Percentiles rank a stretch among this genome's conserved stretches.
These are phyloP conservation scores for Coecobrya sp. DNA, from an alignment of 2,888 invertebrate species.

Conservation along the genomic window DNA sequence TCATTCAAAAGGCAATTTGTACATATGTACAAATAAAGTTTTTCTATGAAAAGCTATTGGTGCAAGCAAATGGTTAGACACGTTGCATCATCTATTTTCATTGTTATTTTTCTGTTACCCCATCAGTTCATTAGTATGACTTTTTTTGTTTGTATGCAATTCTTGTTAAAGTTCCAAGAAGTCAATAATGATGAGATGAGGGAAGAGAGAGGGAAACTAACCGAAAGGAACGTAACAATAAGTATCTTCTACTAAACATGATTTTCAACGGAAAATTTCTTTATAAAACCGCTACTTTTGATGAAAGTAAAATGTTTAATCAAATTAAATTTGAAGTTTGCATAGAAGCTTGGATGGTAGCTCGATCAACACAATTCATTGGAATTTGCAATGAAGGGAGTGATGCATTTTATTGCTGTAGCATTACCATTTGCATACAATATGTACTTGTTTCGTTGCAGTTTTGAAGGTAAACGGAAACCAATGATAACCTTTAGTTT, in stretches of 20 bases:
- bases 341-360: not conserved
- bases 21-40: too few relatives aligned
- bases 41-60: not conserved
- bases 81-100: conserved; percentile 1
- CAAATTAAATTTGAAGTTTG: too few relatives aligned
- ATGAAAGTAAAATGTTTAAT: too few relatives aligned
- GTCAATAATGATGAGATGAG: not conserved
- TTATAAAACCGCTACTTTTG: too few relatives aligned
- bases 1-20: not conserved
- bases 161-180: conserved; percentile 38
- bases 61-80: conserved; percentile 28
- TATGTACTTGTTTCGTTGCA: too few relatives aligned
- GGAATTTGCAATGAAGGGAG: not conserved
- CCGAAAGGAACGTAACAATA: too few relatives aligned
- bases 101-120: conserved; percentile 8
- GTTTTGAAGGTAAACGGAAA: too few relatives aligned
- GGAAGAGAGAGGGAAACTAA: not conserved
- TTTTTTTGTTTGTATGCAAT: not conserved
- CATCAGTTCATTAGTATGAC: conserved; percentile 63
- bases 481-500: too few relatives aligned
- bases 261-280: too few relatives aligned
- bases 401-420: too few relatives aligned
- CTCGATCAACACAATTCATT: not conserved
- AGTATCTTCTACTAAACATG: too few relatives aligned
- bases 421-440: too few relatives aligned